Evolutionary conservation across 2,797 vertebrate species (phyloP).

Genomic region (Falco rusticolus): DNA sequence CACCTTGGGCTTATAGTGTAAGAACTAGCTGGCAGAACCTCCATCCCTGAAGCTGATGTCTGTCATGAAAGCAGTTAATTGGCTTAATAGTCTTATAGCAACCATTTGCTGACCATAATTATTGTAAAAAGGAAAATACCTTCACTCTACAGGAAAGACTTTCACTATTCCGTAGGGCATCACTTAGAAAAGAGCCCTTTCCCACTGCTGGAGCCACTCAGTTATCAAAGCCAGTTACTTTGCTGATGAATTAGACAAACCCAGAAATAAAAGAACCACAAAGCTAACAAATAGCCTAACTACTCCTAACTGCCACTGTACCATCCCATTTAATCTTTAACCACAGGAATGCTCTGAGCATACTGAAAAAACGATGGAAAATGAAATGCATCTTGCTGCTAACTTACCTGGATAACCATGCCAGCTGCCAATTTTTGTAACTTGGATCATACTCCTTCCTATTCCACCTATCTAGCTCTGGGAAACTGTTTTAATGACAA

Average conservation of each 20-base stretch:
- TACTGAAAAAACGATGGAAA: accelerated
- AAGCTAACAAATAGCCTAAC: not conserved
- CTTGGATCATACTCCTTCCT: not conserved
- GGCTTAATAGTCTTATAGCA: not conserved
- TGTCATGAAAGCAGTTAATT: not conserved
- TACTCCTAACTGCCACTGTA: not conserved
- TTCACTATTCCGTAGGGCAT: not conserved
- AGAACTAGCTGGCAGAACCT: not conserved
- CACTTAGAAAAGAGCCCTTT: not conserved
- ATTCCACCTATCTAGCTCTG: not conserved
- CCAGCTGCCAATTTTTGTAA: not conserved
- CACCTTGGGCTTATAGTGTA: not conserved
- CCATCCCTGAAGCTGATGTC: not conserved
- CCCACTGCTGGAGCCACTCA: not conserved
- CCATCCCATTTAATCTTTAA: not conserved
- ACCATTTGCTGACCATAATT: not conserved
- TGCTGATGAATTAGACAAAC: not conserved
- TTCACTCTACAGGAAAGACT: not conserved
- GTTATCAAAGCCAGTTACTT: not conserved
- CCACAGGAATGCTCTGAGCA: not conserved
- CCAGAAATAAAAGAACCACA: not conserved
- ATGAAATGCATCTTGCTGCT: not conserved
- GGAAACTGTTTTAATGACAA: not conserved
- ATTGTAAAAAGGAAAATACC: not conserved
- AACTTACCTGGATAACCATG: not conserved